Evolutionary conservation across 2,888 invertebrate genomes (phyloP).

Genomic region (Ephialtes manifestator): DNA sequence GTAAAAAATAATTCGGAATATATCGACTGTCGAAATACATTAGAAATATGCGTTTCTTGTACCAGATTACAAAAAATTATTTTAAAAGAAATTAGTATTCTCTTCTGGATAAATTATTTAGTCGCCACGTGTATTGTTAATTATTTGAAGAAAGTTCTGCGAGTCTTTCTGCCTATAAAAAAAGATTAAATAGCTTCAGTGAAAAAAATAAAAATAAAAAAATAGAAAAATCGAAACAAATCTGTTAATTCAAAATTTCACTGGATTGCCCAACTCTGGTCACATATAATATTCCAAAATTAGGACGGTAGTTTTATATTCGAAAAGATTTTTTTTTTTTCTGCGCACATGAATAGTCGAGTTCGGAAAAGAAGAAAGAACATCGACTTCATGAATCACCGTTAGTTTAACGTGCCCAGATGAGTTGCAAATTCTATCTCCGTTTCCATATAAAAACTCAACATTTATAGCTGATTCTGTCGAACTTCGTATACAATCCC

Average conservation of each 20-base stretch:
- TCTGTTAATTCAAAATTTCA: not conserved
- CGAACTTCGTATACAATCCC: slow-evolving; percentile 75
- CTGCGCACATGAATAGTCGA: slow-evolving; percentile 4
- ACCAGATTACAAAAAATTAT: not conserved
- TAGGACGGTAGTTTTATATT: not conserved
- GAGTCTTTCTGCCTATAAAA: not conserved
- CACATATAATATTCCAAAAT: not conserved
- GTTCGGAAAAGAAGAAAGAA: slow-evolving; percentile 11
- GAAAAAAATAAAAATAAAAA: not conserved
- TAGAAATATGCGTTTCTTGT: not conserved
- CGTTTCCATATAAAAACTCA: slow-evolving; percentile 41
- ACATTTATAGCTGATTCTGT: slow-evolving; percentile 70
- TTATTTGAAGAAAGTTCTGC: not conserved
- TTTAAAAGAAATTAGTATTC: not conserved
- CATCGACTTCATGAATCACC: not conserved
- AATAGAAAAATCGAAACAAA: too few relatives aligned
- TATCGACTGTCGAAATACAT: too few relatives aligned
- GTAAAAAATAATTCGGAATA: not conserved
- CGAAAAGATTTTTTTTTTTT: not conserved
- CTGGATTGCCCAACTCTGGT: not conserved
- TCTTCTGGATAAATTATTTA: not conserved
- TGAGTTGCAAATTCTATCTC: slow-evolving; percentile 12
- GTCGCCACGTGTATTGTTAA: not conserved
- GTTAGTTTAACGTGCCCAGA: slow-evolving; percentile 28
- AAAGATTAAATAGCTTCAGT: not conserved